Evolutionary conservation across 2,888 invertebrate species (phyloP).

Genomic region (Drosophila austrosaltans): DNA sequence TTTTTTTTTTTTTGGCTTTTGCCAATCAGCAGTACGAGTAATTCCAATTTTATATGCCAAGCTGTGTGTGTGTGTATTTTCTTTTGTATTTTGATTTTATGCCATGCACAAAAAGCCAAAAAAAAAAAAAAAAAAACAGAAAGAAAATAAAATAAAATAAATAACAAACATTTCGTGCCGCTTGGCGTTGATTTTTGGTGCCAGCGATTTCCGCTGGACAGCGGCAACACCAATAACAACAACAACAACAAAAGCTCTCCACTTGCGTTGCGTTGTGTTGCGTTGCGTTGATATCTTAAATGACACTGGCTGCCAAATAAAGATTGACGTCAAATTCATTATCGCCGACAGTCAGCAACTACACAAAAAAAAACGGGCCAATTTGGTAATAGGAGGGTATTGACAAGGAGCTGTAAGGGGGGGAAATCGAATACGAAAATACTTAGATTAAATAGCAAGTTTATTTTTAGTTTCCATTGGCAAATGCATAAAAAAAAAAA

Average conservation of each 20-base stretch:
- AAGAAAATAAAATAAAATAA: background rate
- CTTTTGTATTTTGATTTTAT: constrained; percentile 44
- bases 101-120: constrained; percentile 19
- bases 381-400: background rate
- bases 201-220: constrained; percentile 51
- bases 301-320: constrained; percentile 71
- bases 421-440: background rate
- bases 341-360: constrained; percentile 38
- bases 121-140: background rate
- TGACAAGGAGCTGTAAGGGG: background rate
- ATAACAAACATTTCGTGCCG: constrained; percentile 24
- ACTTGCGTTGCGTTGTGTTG: constrained; percentile 13
- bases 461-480: background rate
- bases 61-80: constrained; percentile 20
- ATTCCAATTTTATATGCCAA: constrained; percentile 41
- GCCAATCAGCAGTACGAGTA: constrained; percentile 48
- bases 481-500: background rate
- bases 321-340: constrained; percentile 77
- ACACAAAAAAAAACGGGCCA: background rate
- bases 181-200: constrained; percentile 21
- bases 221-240: constrained; percentile 14
- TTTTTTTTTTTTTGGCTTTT: constrained; percentile 38
- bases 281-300: constrained; percentile 56
- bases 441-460: constrained; percentile 7
- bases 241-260: background rate